These are phyloP conservation scores for Stictocephala bisonia DNA, from an alignment of 2,888 invertebrate genomes.

Conservation along the genomic window DNA sequence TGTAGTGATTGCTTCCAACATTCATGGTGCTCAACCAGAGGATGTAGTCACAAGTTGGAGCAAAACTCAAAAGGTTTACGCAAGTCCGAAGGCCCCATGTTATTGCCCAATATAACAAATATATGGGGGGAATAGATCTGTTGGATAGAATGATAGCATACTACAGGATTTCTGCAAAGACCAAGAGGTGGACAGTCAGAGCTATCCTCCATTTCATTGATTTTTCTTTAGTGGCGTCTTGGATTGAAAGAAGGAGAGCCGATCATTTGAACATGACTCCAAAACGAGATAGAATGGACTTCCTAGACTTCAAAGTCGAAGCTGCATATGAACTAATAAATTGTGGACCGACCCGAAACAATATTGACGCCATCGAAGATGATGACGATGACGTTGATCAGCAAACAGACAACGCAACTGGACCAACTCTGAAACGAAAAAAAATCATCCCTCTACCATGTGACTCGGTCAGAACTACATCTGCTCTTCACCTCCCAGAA, in stretches of 20 bases:
- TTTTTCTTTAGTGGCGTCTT: constrained; percentile 26
- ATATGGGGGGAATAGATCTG: constrained; percentile 37
- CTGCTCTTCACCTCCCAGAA: constrained; percentile 24
- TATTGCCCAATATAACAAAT: constrained; percentile 30
- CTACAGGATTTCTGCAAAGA: constrained; percentile 35
- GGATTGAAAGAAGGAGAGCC: constrained; percentile 32
- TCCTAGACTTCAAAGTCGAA: constrained; percentile 38
- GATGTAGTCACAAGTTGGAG: constrained; percentile 25
- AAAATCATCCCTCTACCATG: constrained; percentile 19
- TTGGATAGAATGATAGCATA: constrained; percentile 36
- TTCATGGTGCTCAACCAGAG: constrained; percentile 1
- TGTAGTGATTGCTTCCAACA: constrained; percentile 17
- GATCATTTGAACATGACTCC: constrained; percentile 27
- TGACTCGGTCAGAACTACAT: constrained; percentile 7
- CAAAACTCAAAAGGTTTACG: constrained; percentile 1
- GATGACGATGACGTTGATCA: background rate
- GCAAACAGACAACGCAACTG: no score
- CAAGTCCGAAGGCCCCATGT: constrained; percentile 29
- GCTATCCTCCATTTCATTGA: constrained; percentile 31
- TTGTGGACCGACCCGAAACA: background rate
- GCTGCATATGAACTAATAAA: constrained; percentile 3
- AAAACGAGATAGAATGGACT: constrained; percentile 24
- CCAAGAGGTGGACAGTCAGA: constrained; percentile 34
- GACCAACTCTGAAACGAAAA: constrained; percentile 12
- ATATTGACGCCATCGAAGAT: constrained; percentile 13